phyloP scores from a whole-genome alignment of 2,888 invertebrate species.

The Chaitophorus viminalis region DNA sequence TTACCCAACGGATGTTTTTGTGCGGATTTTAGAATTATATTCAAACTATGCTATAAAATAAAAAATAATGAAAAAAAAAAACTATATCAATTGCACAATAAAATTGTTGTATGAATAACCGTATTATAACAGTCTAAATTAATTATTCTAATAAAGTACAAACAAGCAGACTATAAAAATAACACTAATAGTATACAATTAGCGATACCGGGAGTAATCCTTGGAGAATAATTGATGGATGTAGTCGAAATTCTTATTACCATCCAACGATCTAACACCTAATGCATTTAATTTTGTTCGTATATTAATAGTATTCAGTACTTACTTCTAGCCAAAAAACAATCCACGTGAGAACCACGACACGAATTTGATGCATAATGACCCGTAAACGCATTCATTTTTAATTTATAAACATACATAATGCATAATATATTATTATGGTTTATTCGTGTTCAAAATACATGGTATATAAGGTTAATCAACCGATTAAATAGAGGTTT shows the following conservation, averaged over 20 bases:
- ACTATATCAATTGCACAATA: no score
- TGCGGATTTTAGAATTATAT: no score
- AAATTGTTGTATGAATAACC: no score
- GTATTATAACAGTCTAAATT: no score
- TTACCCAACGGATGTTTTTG: background rate
- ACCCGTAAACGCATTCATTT: background rate
- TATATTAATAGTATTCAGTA: background rate
- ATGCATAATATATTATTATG: background rate
- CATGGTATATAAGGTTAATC: background rate
- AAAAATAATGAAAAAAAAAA: no score
- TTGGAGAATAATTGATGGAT: background rate
- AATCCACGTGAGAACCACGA: background rate
- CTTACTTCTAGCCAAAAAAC: background rate
- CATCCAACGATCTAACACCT: background rate
- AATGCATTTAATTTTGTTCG: background rate
- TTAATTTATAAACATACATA: background rate
- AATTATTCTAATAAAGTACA: background rate
- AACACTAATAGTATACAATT: background rate
- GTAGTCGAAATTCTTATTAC: background rate
- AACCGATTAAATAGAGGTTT: background rate
- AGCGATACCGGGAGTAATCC: background rate
- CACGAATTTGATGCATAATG: background rate
- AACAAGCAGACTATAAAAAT: background rate
- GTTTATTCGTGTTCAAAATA: background rate
- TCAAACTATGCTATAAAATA: no score